These are phyloP conservation scores for Crypturellus tataupa DNA, from an alignment of 2,797 vertebrate species.

Conservation along the genomic window DNA sequence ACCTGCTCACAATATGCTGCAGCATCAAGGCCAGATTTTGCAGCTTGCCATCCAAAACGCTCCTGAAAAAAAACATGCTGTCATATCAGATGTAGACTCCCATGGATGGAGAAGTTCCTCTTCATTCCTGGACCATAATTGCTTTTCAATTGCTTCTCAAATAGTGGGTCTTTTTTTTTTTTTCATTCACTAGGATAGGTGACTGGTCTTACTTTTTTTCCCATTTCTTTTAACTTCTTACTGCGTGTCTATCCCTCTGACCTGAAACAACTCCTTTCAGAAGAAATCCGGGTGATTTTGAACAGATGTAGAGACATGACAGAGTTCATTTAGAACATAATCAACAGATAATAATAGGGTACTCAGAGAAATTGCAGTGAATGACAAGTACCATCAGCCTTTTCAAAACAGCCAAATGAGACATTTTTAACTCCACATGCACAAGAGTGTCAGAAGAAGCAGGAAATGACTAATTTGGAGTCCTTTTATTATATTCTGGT, in stretches of 20 bases:
- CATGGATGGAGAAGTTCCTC: neutral
- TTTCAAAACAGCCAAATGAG: conserved; percentile 73
- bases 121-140: neutral
- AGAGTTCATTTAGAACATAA: conserved; percentile 75
- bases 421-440: conserved; percentile 69
- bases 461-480: conserved; percentile 70
- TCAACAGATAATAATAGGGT: conserved; percentile 77
- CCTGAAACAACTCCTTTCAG: conserved; percentile 17
- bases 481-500: conserved; percentile 44
- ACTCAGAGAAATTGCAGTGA: conserved; percentile 70
- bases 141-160: neutral
- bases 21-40: neutral
- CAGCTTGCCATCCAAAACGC: rapidly evolving
- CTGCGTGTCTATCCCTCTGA: neutral
- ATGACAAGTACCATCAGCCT: conserved; percentile 74
- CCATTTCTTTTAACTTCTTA: neutral
- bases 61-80: neutral
- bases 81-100: neutral
- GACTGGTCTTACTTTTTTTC: neutral
- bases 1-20: rapidly evolving
- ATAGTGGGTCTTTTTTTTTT: neutral
- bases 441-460: conserved; percentile 62
- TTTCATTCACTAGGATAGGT: neutral
- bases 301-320: conserved; percentile 73
- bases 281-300: conserved; percentile 48